Evolutionary conservation across 2,888 invertebrate genomes (phyloP), one percentile per base, ranked within the genome.

Genomic region (Sphaeridia pumilis): DNA sequence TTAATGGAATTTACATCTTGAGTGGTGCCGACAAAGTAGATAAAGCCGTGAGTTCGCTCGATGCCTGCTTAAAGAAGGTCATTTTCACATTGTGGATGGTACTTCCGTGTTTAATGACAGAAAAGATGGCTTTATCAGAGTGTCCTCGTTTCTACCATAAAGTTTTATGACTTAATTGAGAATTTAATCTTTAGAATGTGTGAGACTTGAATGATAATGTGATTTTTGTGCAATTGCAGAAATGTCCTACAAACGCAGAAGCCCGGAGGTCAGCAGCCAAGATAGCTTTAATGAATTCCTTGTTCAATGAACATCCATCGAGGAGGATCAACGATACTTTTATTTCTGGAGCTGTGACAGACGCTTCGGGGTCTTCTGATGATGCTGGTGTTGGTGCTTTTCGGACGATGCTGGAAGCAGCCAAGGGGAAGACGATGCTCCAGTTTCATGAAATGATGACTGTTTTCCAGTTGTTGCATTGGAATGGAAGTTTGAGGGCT

Each of bases 371-470:
- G 35, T 36, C 14, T 27, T n/a, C 46, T 28, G 53, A 46, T 14
- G 38, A 14, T 31, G 53, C 60, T 63, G 92, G 92, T 12, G 78
- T 80, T 56, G 78, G 78, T 14, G 80, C 80, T 25, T 80, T 79
- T 68, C 74, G 78, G 55, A 79, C 78, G 66, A 79, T 80, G 79
- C 69, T 80, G 59, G 78, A 80, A 66, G 75, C 78, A 53, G 79
- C 79, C 68, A 75, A 75, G 57, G 78, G 78, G 1, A 81, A 89
- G 61, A 90, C 92, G 49, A 92, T 93, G 92, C 76, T 93, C 61
- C 92, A 93, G 72, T 93, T 92, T 75, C 92, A 93, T 72, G 92
- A 93, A 71, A 74, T 93, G 67, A 93, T 93, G 93, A 93, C 92
- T n/a, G 92, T 93, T 45, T 93, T 93, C 73, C 92, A 93, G 73